These are phyloP conservation scores for Ceratosolen fusciceps DNA, from an alignment of 1,140 invertebrate species.

Conservation along the genomic window DNA sequence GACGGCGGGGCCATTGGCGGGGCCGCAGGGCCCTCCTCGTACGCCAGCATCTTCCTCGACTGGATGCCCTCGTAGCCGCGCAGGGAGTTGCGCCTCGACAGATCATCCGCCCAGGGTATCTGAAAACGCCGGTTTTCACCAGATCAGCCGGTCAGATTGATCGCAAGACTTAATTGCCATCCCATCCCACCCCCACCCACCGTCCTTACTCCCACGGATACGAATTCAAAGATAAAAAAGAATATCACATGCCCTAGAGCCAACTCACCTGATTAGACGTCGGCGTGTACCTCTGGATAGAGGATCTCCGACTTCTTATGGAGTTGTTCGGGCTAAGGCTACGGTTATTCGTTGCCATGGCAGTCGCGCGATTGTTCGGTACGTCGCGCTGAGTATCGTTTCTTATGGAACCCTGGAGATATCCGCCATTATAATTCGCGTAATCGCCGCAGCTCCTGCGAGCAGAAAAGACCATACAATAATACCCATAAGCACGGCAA, in stretches of 20 bases:
- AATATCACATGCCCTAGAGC: not conserved
- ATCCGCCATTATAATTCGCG: conserved; percentile 80
- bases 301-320: conserved; percentile 69
- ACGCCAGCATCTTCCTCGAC: conserved; percentile 60
- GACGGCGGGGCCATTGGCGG: conserved; percentile 64
- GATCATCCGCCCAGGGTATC: conserved; percentile 70
- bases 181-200: too few species aligned
- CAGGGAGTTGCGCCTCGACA: conserved; percentile 68
- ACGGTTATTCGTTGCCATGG: conserved; percentile 72
- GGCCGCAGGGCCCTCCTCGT: conserved; percentile 62
- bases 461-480: too few species aligned
- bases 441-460: conserved; percentile 76
- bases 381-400: conserved; percentile 80
- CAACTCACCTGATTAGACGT: conserved; percentile 62
- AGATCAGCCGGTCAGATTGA: too few species aligned
- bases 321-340: conserved; percentile 81
- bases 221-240: too few species aligned
- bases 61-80: conserved; percentile 66
- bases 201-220: too few species aligned
- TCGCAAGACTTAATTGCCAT: too few species aligned
- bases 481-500: not conserved
- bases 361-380: conserved; percentile 70
- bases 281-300: conserved; percentile 63
- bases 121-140: too few species aligned
- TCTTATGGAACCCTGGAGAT: conserved; percentile 72